Percentiles rank a stretch among this genome's conserved stretches.
Conservation (phyloP, 2,113 vertebrate genomes). For the Toxotes jaculatrix region DNA sequence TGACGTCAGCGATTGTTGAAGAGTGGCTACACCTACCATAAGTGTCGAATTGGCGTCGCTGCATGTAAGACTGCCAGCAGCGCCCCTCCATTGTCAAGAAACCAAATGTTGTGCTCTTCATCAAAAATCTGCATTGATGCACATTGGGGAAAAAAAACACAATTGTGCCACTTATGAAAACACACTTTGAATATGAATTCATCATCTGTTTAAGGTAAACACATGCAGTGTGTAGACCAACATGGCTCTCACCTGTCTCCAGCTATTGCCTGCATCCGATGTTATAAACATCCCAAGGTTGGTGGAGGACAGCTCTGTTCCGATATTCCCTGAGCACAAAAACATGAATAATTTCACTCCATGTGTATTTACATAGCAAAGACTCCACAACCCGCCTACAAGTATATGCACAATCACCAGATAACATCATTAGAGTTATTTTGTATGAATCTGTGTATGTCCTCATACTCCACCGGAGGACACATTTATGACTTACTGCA, state of each 20-base stretch:
- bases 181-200: slow-evolving; percentile 2
- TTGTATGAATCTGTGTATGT: slow-evolving; percentile 29
- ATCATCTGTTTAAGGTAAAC: slow-evolving; percentile 24
- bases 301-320: slow-evolving; percentile 91
- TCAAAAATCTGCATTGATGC: slow-evolving; percentile 90
- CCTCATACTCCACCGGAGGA: slow-evolving; percentile 48
- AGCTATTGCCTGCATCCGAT: slow-evolving; percentile 95
- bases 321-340: slow-evolving; percentile 89
- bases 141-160: slow-evolving; percentile 8
- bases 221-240: not conserved
- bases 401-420: slow-evolving; percentile 39
- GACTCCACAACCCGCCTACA: slow-evolving; percentile 22
- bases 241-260: slow-evolving; percentile 91
- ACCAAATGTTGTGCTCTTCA: slow-evolving; percentile 95
- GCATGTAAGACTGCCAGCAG: slow-evolving; percentile 93
- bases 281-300: slow-evolving; percentile 93
- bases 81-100: slow-evolving; percentile 95
- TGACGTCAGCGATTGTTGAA: not conserved
- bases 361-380: slow-evolving; percentile 64
- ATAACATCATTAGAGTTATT: slow-evolving; percentile 37
- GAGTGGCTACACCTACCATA: slow-evolving; percentile 87
- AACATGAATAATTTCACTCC: slow-evolving; percentile 54
- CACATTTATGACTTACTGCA: slow-evolving; percentile 33
- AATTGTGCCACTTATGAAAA: slow-evolving; percentile 15
- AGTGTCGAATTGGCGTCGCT: slow-evolving; percentile 88